A percentile compares a stretch with the other conserved stretches of the same genome.
phyloP scores from a whole-genome alignment of 2,888 invertebrate species.

The Leptinotarsa tumamoca region DNA sequence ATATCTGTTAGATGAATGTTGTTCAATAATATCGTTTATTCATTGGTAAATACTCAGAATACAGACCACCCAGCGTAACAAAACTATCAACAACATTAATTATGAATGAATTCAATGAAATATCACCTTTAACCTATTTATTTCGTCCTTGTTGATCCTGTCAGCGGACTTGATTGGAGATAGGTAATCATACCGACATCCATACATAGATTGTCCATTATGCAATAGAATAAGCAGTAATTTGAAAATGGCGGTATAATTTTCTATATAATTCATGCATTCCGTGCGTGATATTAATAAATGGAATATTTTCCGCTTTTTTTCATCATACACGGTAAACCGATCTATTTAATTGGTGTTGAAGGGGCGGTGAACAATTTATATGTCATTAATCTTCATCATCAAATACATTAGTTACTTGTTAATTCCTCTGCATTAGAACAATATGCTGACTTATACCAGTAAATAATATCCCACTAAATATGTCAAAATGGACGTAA shows the following conservation, averaged over 20 bases:
- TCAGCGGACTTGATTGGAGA: conserved; percentile 17
- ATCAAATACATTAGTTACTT: not conserved
- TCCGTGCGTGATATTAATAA: conserved; percentile 26
- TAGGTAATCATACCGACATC: conserved; percentile 16
- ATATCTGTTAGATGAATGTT: not conserved
- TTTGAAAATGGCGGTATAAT: conserved; percentile 18
- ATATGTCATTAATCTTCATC: conserved; percentile 15
- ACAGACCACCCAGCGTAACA: not conserved
- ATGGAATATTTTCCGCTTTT: conserved; percentile 18
- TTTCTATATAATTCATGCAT: conserved; percentile 17
- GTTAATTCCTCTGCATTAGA: conserved; percentile 11
- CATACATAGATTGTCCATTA: conserved; percentile 17
- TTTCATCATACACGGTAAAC: conserved; percentile 6
- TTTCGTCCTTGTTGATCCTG: conserved; percentile 19
- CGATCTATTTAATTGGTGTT: conserved; percentile 23
- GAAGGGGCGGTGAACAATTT: conserved; percentile 17
- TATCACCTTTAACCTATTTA: conserved; percentile 13
- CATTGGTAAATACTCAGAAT: not conserved
- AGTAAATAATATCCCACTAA: conserved; percentile 13
- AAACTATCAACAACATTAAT: not conserved
- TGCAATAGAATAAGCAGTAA: conserved; percentile 22
- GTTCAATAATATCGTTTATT: not conserved
- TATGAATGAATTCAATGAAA: conserved; percentile 1
- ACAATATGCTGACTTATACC: conserved; percentile 13
- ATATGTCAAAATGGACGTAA: conserved; percentile 13